phyloP scores from a whole-genome alignment of 2,113 vertebrate species.

The Spea bombifrons region DNA sequence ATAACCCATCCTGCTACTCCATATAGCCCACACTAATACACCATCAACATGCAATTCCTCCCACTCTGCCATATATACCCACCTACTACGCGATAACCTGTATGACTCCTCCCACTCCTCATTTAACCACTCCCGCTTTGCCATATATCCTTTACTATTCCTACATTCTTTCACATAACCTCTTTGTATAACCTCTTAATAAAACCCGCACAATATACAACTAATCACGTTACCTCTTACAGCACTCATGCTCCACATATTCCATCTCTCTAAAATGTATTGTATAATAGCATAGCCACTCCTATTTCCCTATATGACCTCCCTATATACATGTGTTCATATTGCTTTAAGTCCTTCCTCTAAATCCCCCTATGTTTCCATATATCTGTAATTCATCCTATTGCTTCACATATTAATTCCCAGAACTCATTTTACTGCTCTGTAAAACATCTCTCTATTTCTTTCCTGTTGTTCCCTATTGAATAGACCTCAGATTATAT shows the following conservation, averaged over 20 bases:
- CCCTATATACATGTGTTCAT: not conserved
- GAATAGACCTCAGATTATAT: not conserved
- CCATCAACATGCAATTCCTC: not conserved
- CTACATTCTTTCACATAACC: too few relatives aligned
- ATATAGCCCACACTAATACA: not conserved
- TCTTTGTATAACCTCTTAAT: too few relatives aligned
- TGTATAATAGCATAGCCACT: too few relatives aligned
- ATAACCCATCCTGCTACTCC: not conserved
- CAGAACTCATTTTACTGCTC: conserved; percentile 1
- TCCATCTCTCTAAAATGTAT: too few relatives aligned
- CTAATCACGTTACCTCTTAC: too few relatives aligned
- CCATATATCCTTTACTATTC: not conserved
- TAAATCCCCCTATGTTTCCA: not conserved
- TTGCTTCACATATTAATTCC: not conserved
- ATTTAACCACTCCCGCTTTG: not conserved
- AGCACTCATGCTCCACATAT: too few relatives aligned
- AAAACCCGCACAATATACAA: too few relatives aligned
- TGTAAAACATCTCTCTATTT: not conserved
- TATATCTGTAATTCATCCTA: not conserved
- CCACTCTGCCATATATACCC: not conserved
- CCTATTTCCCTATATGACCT: not conserved
- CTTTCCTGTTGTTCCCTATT: not conserved
- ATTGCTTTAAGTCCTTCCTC: not conserved
- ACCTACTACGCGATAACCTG: not conserved
- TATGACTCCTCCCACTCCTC: too few relatives aligned